Percentiles rank a stretch among this genome's conserved stretches.
These are phyloP conservation scores for Amphiprion ocellaris DNA, from an alignment of 2,113 vertebrate genomes.

Conservation along the genomic window DNA sequence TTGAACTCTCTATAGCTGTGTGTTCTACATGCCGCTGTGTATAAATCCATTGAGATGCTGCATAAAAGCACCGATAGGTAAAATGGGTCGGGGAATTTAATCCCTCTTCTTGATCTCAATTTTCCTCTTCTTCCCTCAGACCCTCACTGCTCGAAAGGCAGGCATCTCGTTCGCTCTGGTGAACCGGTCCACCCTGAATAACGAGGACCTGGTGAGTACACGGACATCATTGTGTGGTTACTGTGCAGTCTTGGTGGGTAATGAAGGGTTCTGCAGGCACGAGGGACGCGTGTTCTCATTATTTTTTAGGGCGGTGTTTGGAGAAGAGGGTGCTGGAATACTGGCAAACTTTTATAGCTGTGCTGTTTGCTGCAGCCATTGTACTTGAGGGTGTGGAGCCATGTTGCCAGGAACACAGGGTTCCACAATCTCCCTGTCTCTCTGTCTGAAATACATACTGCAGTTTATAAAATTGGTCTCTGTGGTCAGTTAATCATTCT, in stretches of 20 bases:
- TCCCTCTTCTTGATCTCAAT: constrained; percentile 15
- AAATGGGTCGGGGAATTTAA: constrained; percentile 19
- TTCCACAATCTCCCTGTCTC: background rate
- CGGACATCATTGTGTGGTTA: constrained; percentile 41
- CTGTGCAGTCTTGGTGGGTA: constrained; percentile 18
- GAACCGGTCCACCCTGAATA: constrained; percentile 93
- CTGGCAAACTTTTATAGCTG: constrained; percentile 37
- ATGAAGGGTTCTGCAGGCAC: constrained; percentile 9
- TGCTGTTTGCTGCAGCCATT: constrained; percentile 26
- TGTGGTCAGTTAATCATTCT: constrained; percentile 14
- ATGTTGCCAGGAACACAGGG: constrained; percentile 14
- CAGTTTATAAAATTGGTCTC: constrained; percentile 25
- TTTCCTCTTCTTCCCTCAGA: constrained; percentile 80
- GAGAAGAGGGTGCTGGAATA: constrained; percentile 6
- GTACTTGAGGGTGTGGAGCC: constrained; percentile 13
- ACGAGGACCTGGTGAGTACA: constrained; percentile 95
- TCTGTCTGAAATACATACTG: background rate
- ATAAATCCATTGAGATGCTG: constrained; percentile 13
- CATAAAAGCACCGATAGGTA: constrained; percentile 9
- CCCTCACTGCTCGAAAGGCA: constrained; percentile 96
- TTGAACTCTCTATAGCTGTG: background rate
- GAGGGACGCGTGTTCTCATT: constrained; percentile 19
- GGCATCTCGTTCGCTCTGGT: constrained; percentile 96
- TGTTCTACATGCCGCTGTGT: background rate
- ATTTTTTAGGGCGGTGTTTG: constrained; percentile 16